These are phyloP conservation scores for Prionailurus bengalensis DNA, from an alignment of 2,113 vertebrate species.

Conservation along the genomic window DNA sequence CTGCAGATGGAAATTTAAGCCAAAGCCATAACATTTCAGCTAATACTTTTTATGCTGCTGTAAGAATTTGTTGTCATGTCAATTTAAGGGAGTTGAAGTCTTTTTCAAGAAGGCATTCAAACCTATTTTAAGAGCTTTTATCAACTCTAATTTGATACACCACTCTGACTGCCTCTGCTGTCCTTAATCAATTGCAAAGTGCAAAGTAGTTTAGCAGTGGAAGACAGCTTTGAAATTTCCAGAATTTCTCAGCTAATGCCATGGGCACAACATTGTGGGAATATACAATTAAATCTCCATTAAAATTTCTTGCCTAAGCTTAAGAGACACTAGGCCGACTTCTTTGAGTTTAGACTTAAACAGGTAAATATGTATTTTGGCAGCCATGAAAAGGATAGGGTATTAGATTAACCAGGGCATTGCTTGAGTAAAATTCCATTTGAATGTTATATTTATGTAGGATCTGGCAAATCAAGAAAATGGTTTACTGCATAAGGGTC, in stretches of 20 bases:
- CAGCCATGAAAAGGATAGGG: conserved; percentile 57
- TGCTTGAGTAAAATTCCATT: conserved; percentile 74
- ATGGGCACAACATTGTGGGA: not conserved
- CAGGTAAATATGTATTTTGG: conserved; percentile 80
- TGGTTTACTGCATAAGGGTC: not conserved
- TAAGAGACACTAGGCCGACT: conserved; percentile 40
- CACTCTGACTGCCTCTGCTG: conserved; percentile 60
- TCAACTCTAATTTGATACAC: conserved; percentile 71
- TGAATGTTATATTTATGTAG: conserved; percentile 51
- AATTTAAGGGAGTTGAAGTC: conserved; percentile 61
- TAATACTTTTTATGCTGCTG: conserved; percentile 60
- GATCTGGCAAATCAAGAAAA: conserved; percentile 21
- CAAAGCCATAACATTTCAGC: conserved; percentile 71
- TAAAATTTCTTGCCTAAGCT: not conserved
- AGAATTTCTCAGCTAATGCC: conserved; percentile 50
- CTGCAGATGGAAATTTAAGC: conserved; percentile 77
- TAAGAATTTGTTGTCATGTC: conserved; percentile 70
- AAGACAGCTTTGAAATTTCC: conserved; percentile 65
- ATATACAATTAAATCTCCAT: conserved; percentile 43
- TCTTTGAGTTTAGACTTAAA: conserved; percentile 57
- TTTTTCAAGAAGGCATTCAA: conserved; percentile 64
- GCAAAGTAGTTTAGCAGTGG: conserved; percentile 32
- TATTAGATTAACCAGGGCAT: conserved; percentile 74
- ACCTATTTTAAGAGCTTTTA: conserved; percentile 47
- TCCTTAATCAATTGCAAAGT: conserved; percentile 65